Base-by-base conservation (phyloP, 2,888 invertebrate species). In the Proisotoma minuta region DNA sequence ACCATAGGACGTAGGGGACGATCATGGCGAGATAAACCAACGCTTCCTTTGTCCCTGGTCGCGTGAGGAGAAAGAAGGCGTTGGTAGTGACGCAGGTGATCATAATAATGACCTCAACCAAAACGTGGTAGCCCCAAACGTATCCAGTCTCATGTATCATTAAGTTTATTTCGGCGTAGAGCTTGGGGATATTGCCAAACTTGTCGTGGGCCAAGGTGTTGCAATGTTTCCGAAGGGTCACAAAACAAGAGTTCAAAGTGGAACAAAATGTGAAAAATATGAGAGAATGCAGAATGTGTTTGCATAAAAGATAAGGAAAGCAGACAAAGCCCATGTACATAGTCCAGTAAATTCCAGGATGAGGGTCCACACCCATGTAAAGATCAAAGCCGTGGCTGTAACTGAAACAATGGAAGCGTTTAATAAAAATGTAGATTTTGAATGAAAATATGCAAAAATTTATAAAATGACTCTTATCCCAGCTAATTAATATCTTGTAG, bases 61-160 rank as follows among this genome's bases (percentile, higher is more conserved):
- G 23, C 4, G 59, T 59, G 18, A 63, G 50, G 24, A 63, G 26
- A 20, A 63, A 56, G 49, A 58, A 63, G 28, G 53, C n/a, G 23
- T 63, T 63, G 27, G 59, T 63, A 26, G 63, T 63, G 18, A 26
- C 24, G 34, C 63, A 63, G 26, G 59, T 59, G 20, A 59, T 59
- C 63, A 63, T 63, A 10, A 59, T 51, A n/a, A 63, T 20, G 43
- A 63, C 50, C 39, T 63, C 59, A 10, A 63, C n/a, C 2, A 39
- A 58, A 10, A 63, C 28, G 24, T 63, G 54, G 15, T 54, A 27
- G 18, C 63, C 63, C n/a, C 56, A 53, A 40, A 59, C 59, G 10
- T 20, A 2, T 3, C 59, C 59, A 20, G 56, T 22, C 26, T 49
- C 5, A 18, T 3, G 12, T 15, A 53, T 63, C 27, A 63, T 23